A percentile compares a stretch with the other conserved stretches of the same genome.
These are phyloP conservation scores for Phasia obesa DNA, from an alignment of 2,888 invertebrate genomes.

Conservation along the genomic window DNA sequence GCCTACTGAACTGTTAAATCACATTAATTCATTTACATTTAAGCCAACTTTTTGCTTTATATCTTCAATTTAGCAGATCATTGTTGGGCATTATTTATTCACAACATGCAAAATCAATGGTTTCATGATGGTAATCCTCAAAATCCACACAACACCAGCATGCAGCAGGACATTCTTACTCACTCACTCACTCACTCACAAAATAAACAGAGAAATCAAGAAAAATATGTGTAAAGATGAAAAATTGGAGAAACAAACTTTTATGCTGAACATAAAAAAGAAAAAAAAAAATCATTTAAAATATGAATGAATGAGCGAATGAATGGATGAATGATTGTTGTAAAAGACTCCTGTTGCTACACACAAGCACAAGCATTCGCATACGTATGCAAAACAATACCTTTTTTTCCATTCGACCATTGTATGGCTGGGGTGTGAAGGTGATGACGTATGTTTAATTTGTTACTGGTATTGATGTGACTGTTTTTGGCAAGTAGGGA, in stretches of 20 bases:
- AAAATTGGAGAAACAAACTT: constrained; percentile 41
- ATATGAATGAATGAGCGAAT: constrained; percentile 65
- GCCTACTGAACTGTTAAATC: constrained; percentile 77
- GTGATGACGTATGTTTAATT: constrained; percentile 80
- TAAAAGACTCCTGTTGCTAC: constrained; percentile 40
- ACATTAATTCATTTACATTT: constrained; percentile 80
- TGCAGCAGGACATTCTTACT: constrained; percentile 24
- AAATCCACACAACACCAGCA: constrained; percentile 42
- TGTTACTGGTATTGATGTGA: constrained; percentile 72
- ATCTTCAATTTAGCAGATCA: constrained; percentile 80
- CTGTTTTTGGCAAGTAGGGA: constrained; percentile 12
- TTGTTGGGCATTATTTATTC: constrained; percentile 80
- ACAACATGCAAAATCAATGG: constrained; percentile 81
- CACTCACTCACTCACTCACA: constrained; percentile 22
- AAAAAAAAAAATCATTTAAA: constrained; percentile 63
- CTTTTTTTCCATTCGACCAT: not conserved
- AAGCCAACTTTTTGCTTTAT: constrained; percentile 79
- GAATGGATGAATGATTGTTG: constrained; percentile 65
- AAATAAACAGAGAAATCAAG: constrained; percentile 30
- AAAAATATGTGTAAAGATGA: constrained; percentile 10
- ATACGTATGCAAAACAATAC: constrained; percentile 28
- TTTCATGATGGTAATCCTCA: constrained; percentile 66
- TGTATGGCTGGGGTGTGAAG: constrained; percentile 69
- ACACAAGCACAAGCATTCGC: not conserved
- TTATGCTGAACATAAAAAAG: constrained; percentile 32